These are phyloP conservation scores for Leptinotarsa defecta DNA, from an alignment of 1,140 invertebrate species.

Conservation along the genomic window DNA sequence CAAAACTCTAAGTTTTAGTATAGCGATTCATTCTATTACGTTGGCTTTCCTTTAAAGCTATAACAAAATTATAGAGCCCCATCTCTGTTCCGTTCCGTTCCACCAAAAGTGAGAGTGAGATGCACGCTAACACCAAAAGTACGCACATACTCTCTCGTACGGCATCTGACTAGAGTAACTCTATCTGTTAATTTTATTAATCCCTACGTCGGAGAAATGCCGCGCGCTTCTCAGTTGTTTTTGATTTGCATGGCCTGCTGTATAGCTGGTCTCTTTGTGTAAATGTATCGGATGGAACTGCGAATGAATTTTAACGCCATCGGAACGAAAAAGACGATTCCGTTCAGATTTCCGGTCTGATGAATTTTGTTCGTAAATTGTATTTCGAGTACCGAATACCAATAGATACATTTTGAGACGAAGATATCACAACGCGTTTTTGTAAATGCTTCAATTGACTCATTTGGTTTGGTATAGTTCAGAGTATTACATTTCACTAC, in stretches of 20 bases:
- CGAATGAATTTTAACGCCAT: constrained; percentile 19
- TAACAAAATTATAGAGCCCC: constrained; percentile 28
- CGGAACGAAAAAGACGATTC: constrained; percentile 10
- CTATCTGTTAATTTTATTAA: constrained; percentile 47
- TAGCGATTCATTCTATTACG: constrained; percentile 33
- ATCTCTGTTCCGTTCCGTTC: constrained; percentile 13
- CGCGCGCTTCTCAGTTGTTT: constrained; percentile 29
- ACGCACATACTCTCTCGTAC: constrained; percentile 28
- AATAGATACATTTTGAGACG: background rate
- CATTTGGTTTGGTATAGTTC: too few species aligned
- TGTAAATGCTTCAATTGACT: too few species aligned
- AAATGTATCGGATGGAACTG: constrained; percentile 17
- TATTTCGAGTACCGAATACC: background rate
- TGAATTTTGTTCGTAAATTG: background rate
- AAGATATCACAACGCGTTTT: too few species aligned
- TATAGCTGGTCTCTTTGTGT: constrained; percentile 22
- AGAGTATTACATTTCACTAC: too few species aligned
- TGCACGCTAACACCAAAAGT: constrained; percentile 32
- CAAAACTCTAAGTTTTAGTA: constrained; percentile 39
- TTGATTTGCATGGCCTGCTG: constrained; percentile 29
- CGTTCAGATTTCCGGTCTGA: constrained; percentile 5
- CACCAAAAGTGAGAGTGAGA: constrained; percentile 14
- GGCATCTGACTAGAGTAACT: constrained; percentile 40
- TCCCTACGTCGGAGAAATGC: constrained; percentile 29
- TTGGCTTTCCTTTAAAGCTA: constrained; percentile 33